phyloP scores from a whole-genome alignment of 2,888 invertebrate genomes.

The Rhagonycha lutea region DNA sequence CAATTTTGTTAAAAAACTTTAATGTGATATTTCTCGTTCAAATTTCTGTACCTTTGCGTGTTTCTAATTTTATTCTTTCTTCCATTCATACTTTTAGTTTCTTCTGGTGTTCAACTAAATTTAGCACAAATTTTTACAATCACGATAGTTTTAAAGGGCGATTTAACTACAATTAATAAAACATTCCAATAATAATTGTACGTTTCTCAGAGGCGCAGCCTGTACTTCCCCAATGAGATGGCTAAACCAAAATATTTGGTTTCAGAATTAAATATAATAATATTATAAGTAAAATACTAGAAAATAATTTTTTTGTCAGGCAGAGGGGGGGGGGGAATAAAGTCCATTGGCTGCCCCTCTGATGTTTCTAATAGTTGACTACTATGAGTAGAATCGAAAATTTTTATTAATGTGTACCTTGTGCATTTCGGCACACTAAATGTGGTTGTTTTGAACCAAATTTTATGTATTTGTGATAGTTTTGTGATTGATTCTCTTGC shows the following conservation, averaged over 20 bases:
- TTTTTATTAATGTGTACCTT: neutral
- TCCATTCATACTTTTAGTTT: neutral
- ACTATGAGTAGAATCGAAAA: neutral
- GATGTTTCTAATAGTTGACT: neutral
- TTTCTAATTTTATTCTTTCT: neutral
- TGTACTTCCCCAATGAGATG: too few relatives aligned
- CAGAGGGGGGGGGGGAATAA: too few relatives aligned
- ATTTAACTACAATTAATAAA: neutral
- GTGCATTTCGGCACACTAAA: neutral
- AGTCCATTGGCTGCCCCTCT: too few relatives aligned
- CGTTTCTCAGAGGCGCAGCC: neutral
- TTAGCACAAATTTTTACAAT: neutral
- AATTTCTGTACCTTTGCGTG: neutral
- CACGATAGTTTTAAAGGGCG: neutral
- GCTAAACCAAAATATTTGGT: too few relatives aligned
- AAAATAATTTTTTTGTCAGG: too few relatives aligned
- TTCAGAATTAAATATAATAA: too few relatives aligned
- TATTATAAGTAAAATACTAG: too few relatives aligned
- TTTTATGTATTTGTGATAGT: neutral
- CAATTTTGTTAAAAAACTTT: neutral
- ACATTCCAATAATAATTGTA: neutral
- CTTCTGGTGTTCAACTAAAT: neutral
- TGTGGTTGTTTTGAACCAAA: neutral
- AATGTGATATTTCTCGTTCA: neutral
- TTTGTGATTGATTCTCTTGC: neutral